Conservation (phyloP, 2,888 invertebrate genomes). For the Lymantria monacha region DNA sequence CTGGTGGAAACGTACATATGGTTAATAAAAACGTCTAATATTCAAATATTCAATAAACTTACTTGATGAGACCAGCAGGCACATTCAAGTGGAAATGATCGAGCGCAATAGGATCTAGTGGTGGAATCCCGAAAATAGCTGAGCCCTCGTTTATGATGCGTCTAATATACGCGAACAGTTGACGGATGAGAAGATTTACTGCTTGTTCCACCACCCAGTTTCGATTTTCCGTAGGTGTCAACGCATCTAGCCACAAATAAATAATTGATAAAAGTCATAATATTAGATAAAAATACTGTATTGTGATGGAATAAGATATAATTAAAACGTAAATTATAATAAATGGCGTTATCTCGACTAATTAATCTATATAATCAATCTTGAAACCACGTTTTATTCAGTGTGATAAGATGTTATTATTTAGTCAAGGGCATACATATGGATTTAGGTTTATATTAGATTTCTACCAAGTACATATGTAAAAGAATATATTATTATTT, state of each 20-base stretch:
- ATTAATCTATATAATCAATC: not conserved
- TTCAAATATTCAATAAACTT: slow-evolving; percentile 27
- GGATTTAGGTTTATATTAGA: not conserved
- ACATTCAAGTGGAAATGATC: slow-evolving; percentile 44
- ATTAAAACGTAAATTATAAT: not conserved
- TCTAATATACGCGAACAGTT: slow-evolving; percentile 51
- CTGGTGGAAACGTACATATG: not conserved
- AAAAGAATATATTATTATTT: no score
- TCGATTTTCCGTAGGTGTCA: slow-evolving; percentile 14
- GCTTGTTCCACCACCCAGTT: slow-evolving; percentile 53
- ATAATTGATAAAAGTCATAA: not conserved
- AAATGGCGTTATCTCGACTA: not conserved
- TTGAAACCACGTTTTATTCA: not conserved
- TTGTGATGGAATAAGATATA: no score
- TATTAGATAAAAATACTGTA: no score
- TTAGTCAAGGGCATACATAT: not conserved
- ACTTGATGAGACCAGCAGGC: slow-evolving; percentile 65
- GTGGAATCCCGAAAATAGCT: slow-evolving; percentile 47
- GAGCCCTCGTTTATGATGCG: slow-evolving; percentile 58
- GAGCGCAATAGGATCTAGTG: slow-evolving; percentile 58
- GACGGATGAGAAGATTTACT: slow-evolving; percentile 52
- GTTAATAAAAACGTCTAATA: no score
- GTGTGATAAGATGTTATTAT: not conserved
- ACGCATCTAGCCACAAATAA: slow-evolving; percentile 2
- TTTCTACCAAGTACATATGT: no score